Percentiles rank a stretch among this genome's conserved stretches.
phyloP scores from a whole-genome alignment of 2,888 invertebrate genomes.

The Germaria angustata region DNA sequence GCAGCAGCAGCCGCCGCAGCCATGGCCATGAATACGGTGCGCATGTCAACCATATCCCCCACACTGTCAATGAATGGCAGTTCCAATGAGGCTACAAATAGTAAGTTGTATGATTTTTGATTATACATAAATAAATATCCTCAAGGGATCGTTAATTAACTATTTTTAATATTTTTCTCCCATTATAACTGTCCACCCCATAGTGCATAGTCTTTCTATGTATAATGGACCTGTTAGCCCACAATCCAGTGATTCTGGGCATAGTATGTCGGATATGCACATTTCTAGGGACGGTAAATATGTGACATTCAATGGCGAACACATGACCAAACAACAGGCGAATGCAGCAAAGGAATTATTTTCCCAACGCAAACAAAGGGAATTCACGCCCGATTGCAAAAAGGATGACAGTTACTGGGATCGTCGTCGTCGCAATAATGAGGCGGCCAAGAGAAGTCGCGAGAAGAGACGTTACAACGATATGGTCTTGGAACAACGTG shows the following conservation, averaged over 20 bases:
- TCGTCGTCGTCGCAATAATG: conserved; percentile 95
- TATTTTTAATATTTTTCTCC: too few species aligned
- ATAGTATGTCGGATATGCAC: conserved; percentile 73
- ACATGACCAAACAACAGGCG: conserved; percentile 74
- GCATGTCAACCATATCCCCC: conserved; percentile 79
- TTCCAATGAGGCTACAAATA: conserved; percentile 76
- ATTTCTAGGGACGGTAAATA: conserved; percentile 60
- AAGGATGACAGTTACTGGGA: conserved; percentile 99
- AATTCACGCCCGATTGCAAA: conserved; percentile 97
- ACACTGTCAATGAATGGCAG: conserved; percentile 80
- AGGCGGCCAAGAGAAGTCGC: conserved; percentile 97
- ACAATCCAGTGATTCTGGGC: conserved; percentile 81
- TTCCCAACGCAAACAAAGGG: conserved; percentile 94
- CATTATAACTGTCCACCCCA: neutral
- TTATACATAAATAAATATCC: neutral
- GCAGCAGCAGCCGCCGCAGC: conserved; percentile 56
- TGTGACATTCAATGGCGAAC: conserved; percentile 67
- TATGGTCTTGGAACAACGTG: conserved; percentile 96
- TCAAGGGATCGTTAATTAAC: neutral
- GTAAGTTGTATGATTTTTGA: conserved; percentile 64
- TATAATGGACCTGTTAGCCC: conserved; percentile 77
- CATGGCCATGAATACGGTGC: conserved; percentile 63
- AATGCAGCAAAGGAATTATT: conserved; percentile 89
- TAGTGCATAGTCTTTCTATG: conserved; percentile 75
- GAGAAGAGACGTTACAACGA: conserved; percentile 98